These are phyloP conservation scores for Caenorhabditis brenneri DNA, from an alignment of 1,140 invertebrate species.

Conservation along the genomic window DNA sequence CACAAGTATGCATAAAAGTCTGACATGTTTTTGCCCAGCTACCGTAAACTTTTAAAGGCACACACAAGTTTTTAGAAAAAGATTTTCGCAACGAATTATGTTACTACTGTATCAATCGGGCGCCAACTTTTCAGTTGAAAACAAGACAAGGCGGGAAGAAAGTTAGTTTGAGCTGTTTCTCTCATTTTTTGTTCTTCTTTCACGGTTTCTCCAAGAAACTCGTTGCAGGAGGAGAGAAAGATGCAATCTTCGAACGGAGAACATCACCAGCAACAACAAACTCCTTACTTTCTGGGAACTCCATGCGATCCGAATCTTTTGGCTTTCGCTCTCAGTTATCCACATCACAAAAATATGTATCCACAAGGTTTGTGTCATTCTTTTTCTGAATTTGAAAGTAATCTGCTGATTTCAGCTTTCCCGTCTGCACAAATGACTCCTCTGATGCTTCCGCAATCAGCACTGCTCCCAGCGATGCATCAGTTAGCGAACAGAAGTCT, in stretches of 20 bases:
- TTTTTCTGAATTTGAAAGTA: not conserved
- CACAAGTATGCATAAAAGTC: too few relatives aligned
- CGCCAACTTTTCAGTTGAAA: not conserved
- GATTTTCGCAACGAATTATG: not conserved
- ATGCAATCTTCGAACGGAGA: slow-evolving; percentile 25
- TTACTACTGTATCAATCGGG: not conserved
- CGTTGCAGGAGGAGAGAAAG: not conserved
- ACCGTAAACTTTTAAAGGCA: too few relatives aligned
- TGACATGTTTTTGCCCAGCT: too few relatives aligned
- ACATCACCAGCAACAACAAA: slow-evolving; percentile 10
- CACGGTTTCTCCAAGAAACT: not conserved
- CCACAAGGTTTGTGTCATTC: not conserved
- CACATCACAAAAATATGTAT: slow-evolving; percentile 7
- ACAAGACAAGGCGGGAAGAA: not conserved
- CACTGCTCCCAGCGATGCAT: not conserved
- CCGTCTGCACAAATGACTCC: not conserved
- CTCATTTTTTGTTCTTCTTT: not conserved
- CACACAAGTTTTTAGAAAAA: not conserved
- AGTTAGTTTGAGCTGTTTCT: not conserved
- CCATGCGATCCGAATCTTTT: slow-evolving; percentile 19
- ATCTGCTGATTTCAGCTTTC: not conserved
- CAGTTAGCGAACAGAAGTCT: not conserved
- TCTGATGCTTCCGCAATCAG: not conserved
- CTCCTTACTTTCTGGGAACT: not conserved
- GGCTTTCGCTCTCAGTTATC: not conserved